phyloP scores from a whole-genome alignment of 1,140 invertebrate genomes.

The Manduca sexta region DNA sequence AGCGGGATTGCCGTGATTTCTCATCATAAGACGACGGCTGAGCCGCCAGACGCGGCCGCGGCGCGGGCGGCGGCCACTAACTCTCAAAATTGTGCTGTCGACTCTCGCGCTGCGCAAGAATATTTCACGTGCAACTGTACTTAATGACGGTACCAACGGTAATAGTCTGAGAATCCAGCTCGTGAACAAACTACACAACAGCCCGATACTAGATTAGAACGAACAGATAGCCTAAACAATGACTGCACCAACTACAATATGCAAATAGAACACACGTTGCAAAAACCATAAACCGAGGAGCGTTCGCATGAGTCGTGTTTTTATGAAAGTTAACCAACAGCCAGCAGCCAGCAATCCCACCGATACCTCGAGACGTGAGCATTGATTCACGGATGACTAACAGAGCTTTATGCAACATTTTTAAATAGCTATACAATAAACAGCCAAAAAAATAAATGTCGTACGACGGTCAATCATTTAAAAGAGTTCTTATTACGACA shows the following conservation, averaged over 20 bases:
- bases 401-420: conserved; percentile 1
- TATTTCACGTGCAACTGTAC: conserved; percentile 60
- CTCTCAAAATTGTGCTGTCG: conserved; percentile 56
- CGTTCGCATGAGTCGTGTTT: conserved; percentile 11
- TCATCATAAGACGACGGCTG: conserved; percentile 32
- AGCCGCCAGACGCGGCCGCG: conserved; percentile 7
- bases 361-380: too few relatives aligned
- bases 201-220: conserved; percentile 49
- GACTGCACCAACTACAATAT: conserved; percentile 43
- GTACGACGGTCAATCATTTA: too few relatives aligned
- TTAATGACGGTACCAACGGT: conserved; percentile 56
- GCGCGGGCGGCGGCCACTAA: conserved; percentile 13
- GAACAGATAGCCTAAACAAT: conserved; percentile 62
- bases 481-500: too few relatives aligned
- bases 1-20: conserved; percentile 59
- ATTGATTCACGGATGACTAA: conserved; percentile 56
- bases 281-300: conserved; percentile 24
- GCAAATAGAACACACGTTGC: conserved; percentile 54
- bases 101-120: conserved; percentile 49
- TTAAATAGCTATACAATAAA: too few relatives aligned
- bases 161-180: conserved; percentile 61
- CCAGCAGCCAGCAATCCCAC: background rate
- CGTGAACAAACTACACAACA: conserved; percentile 45
- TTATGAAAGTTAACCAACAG: background rate
- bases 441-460: too few relatives aligned